Evolutionary conservation across 1,140 invertebrate genomes (phyloP).

Genomic region (Heterodera schachtii): DNA sequence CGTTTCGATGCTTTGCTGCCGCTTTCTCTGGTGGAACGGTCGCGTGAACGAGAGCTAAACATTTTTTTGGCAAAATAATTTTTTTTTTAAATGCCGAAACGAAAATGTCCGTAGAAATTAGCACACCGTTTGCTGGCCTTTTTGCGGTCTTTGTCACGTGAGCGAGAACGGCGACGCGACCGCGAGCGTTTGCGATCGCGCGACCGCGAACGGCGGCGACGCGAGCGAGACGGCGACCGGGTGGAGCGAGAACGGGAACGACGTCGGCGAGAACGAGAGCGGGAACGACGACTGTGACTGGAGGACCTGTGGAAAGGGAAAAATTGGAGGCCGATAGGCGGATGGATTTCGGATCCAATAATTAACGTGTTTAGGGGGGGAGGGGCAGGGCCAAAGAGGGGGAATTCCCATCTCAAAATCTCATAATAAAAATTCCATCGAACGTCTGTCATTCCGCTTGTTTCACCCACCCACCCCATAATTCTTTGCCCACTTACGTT

Average conservation of each 20-base stretch:
- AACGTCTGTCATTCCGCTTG: not conserved
- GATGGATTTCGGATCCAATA: too few relatives aligned
- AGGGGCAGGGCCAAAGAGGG: too few relatives aligned
- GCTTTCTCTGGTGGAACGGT: constrained; percentile 15
- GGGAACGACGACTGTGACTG: constrained; percentile 5
- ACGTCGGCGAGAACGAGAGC: constrained; percentile 12
- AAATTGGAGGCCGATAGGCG: too few relatives aligned
- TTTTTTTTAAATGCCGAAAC: not conserved
- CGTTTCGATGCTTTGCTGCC: constrained; percentile 18
- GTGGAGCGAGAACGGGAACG: constrained; percentile 46
- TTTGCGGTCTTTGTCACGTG: constrained; percentile 21
- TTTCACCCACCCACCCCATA: too few relatives aligned
- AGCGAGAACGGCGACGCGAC: constrained; percentile 29
- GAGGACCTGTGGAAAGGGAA: not conserved
- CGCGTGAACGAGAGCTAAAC: constrained; percentile 13
- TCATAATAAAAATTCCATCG: not conserved
- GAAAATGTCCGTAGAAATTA: too few relatives aligned
- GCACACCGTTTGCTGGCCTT: not conserved
- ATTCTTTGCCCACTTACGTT: not conserved
- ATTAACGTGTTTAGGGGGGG: too few relatives aligned
- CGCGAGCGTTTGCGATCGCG: constrained; percentile 28
- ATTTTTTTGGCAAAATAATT: not conserved
- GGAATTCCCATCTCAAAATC: too few relatives aligned
- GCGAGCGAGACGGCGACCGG: constrained; percentile 45
- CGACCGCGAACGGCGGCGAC: constrained; percentile 36